phyloP scores from a whole-genome alignment of 2,797 vertebrate species.

The Halcyon chelicuti region DNA sequence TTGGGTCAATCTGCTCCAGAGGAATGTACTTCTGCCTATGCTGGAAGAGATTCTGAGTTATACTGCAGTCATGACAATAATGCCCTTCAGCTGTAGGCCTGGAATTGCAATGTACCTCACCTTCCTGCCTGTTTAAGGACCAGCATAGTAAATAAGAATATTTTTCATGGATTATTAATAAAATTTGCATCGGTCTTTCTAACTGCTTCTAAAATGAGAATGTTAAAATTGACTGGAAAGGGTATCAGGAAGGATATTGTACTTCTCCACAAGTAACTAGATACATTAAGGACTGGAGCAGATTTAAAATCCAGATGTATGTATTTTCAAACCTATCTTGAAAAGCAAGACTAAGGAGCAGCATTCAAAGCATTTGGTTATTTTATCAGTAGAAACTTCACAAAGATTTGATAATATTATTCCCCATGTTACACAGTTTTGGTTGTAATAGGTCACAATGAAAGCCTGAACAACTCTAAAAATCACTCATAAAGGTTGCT shows the following conservation, averaged over 20 bases:
- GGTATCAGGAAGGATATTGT: neutral
- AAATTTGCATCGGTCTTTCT: neutral
- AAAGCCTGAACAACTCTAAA: neutral
- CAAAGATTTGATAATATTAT: neutral
- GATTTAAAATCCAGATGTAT: neutral
- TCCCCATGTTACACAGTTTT: neutral
- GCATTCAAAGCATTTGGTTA: neutral
- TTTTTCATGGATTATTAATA: neutral
- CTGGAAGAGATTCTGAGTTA: neutral
- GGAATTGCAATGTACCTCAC: neutral
- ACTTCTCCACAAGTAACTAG: neutral
- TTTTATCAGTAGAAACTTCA: neutral
- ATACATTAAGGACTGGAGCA: neutral
- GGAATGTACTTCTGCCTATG: neutral
- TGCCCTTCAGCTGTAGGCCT: neutral
- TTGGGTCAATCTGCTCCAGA: neutral
- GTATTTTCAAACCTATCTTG: neutral
- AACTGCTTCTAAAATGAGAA: neutral
- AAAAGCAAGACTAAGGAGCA: neutral
- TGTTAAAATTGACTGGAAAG: neutral
- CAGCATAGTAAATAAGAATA: neutral
- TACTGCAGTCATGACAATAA: neutral
- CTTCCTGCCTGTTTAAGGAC: neutral
- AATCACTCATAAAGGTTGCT: neutral
- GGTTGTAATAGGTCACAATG: neutral